Evolutionary conservation across 2,113 vertebrate genomes (phyloP), one percentile per base, ranked within the genome.

Genomic region (Sceloporus undulatus): DNA sequence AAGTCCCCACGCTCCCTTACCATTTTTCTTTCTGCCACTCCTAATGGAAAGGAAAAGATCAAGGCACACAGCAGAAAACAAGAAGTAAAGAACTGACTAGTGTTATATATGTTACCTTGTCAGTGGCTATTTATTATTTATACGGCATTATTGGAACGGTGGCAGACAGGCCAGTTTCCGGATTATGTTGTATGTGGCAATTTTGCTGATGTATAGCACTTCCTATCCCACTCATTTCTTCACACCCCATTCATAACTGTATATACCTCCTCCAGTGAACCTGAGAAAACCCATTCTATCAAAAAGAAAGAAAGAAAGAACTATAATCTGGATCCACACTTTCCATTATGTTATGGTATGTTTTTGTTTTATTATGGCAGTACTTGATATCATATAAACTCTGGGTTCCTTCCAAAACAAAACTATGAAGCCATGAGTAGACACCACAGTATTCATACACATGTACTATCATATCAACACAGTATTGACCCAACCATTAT

Each of bases 111-210:
- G 84, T 90, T 92, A 77, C 85, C 82, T 10, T 94, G 92, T 88
- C 91, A 94, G 89, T 82, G 85, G 74, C 0, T 0, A 88, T 95
- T 88, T 93, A 92, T 94, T 94, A 94, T 95, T 94, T 87, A 95
- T 91, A 89, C 65, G 56, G 82, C 86, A 89, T 68, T 91, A 87
- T 68, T 89, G 90, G 89, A 90, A 92, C 87, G 84, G 81, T 56
- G 87, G 87, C 85, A 92, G 82, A 85, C 85, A 80, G 93, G 92
- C 92, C 94, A 90, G 78, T 83, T 94, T 94, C 90, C 59, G 13
- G 89, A 94, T 92, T 94, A 86, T 93, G 81, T 70, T 90, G 91
- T 90, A 94, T 92, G 85, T 89, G 88, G 85, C 87, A 79, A 87
- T 95, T 94, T 91, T 92, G 87, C 83, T 92, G 94, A 90, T 85